Conservation (phyloP, 2,888 invertebrate species). For the Eupithecia subumbrata region DNA sequence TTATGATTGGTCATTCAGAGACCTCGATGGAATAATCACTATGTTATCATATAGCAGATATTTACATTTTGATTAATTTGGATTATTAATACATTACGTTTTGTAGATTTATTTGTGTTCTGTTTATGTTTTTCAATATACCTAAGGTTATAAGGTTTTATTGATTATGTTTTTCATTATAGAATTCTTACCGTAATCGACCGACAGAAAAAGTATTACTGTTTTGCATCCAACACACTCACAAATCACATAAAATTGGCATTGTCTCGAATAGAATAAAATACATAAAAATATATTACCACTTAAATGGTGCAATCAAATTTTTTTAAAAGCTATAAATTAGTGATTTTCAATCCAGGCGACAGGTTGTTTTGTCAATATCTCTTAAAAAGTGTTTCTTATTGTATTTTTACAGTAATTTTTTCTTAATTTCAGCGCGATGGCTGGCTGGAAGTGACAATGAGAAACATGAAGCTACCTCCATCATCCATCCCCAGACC, state of each 20-base stretch:
- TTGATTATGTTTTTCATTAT: not conserved
- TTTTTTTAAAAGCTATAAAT: not conserved
- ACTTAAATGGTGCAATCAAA: not conserved
- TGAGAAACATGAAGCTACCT: constrained; percentile 92
- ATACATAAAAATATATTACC: not conserved
- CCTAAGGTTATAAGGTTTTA: not conserved
- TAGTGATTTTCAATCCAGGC: too few species aligned
- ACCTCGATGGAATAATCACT: not conserved
- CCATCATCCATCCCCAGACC: constrained; percentile 91
- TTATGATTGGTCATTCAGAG: not conserved
- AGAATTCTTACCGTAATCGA: not conserved
- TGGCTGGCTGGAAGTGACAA: constrained; percentile 85
- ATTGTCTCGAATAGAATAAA: not conserved
- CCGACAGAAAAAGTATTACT: not conserved
- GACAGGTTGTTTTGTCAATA: not conserved
- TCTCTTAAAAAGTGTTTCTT: not conserved
- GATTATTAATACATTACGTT: too few species aligned
- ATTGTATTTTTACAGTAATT: not conserved
- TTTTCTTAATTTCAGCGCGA: constrained; percentile 63
- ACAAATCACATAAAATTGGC: not conserved
- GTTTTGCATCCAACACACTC: not conserved
- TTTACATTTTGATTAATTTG: not conserved
- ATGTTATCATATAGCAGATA: not conserved
- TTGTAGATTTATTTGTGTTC: not conserved
- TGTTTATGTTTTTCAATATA: too few species aligned